Percentiles rank a stretch among this genome's conserved stretches.
phyloP scores from a whole-genome alignment of 2,888 invertebrate genomes.

The Eilema sororculum region DNA sequence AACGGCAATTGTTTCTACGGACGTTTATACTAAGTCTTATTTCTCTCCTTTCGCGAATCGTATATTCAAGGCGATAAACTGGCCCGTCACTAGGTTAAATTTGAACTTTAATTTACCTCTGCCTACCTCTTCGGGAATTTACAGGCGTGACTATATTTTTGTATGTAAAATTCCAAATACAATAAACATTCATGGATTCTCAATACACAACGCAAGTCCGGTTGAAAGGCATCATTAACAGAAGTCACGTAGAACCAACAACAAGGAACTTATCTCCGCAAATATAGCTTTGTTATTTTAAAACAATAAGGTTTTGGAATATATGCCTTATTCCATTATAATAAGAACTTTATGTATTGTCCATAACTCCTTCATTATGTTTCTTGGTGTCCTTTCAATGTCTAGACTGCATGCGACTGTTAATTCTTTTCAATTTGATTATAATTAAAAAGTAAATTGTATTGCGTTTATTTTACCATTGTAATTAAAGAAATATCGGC shows the following conservation, averaged over 20 bases:
- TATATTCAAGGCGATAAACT: no score
- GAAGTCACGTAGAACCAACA: constrained; percentile 64
- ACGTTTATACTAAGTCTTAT: no score
- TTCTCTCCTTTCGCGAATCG: no score
- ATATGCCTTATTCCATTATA: not conserved
- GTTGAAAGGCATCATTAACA: constrained; percentile 62
- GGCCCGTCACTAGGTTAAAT: no score
- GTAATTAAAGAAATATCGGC: not conserved
- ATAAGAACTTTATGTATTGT: constrained; percentile 16
- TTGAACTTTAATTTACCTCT: no score
- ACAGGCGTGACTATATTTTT: no score
- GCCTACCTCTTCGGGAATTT: no score
- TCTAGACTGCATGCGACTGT: constrained; percentile 57
- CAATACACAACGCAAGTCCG: constrained; percentile 31
- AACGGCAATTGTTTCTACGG: no score
- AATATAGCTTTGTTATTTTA: constrained; percentile 36
- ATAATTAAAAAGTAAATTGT: constrained; percentile 30
- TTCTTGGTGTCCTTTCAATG: constrained; percentile 47
- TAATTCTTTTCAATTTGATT: constrained; percentile 33
- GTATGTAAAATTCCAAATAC: constrained; percentile 19
- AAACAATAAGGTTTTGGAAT: not conserved
- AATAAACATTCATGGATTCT: constrained; percentile 28
- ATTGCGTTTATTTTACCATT: constrained; percentile 5
- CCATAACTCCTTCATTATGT: constrained; percentile 10
- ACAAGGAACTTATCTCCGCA: constrained; percentile 59